A percentile compares a stretch with the other conserved stretches of the same genome.
phyloP scores from a whole-genome alignment of 2,113 vertebrate genomes.

The Zootoca vivipara region DNA sequence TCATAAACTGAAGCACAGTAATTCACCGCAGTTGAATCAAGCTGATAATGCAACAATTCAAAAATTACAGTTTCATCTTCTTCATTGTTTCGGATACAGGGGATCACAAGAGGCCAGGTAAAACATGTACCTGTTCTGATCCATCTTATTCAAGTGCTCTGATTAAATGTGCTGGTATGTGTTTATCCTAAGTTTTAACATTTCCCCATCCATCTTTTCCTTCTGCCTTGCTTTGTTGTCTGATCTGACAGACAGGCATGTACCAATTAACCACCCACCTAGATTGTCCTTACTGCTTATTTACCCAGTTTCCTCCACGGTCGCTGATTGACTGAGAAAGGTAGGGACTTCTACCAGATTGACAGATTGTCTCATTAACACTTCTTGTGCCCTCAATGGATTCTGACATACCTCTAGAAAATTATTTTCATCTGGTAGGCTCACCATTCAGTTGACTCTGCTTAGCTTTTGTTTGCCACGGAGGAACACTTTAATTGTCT shows the following conservation, averaged over 20 bases:
- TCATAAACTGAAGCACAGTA: not conserved
- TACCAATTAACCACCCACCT: constrained; percentile 1
- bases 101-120: not conserved
- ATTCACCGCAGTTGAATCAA: not conserved
- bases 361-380: constrained; percentile 20
- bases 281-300: constrained; percentile 2
- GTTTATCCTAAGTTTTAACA: not conserved
- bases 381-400: not conserved
- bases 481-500: not conserved
- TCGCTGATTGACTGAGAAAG: constrained; percentile 7
- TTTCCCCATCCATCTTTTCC: not conserved
- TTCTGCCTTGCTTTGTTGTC: not conserved
- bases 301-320: not conserved
- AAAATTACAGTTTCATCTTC: not conserved
- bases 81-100: not conserved
- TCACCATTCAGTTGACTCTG: constrained; percentile 1
- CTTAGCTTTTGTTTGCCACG: not conserved
- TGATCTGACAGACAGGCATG: not conserved
- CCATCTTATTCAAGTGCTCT: not conserved
- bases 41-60: not conserved
- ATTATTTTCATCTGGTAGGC: constrained; percentile 16
- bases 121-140: not conserved
- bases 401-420: not conserved
- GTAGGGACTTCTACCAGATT: constrained; percentile 12
- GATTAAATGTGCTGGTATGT: not conserved